These are phyloP conservation scores for Turritopsis rubra DNA, from an alignment of 30 jellyfish, hydroid and myxozoan genomes.

Conservation along the genomic window DNA sequence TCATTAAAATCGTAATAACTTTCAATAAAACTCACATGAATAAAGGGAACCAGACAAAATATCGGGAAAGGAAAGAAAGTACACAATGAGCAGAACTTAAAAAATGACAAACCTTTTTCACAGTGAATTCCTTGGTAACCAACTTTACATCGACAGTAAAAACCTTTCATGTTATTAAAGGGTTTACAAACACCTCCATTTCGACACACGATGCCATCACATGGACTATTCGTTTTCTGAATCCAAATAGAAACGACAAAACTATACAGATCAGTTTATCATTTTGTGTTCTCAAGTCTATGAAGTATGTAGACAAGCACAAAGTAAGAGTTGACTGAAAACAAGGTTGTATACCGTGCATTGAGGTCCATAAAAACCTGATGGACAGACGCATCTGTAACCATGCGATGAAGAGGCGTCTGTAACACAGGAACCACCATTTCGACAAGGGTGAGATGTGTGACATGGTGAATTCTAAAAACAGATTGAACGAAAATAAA, in stretches of 20 bases:
- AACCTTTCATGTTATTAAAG: slow-evolving; percentile 26
- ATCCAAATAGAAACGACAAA: slow-evolving; percentile 54
- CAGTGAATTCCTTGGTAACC: slow-evolving; percentile 80
- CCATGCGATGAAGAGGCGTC: slow-evolving; percentile 72
- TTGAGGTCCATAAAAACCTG: slow-evolving; percentile 53
- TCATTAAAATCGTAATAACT: neutral
- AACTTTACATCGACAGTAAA: slow-evolving; percentile 54
- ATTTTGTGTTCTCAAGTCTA: no score
- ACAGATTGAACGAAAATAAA: no score
- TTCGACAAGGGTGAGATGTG: slow-evolving; percentile 66
- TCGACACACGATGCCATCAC: slow-evolving; percentile 51
- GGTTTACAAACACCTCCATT: slow-evolving; percentile 41
- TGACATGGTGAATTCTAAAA: neutral
- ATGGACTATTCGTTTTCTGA: slow-evolving; percentile 63
- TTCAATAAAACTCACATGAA: neutral
- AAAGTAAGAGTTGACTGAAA: neutral
- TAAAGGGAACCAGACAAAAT: neutral
- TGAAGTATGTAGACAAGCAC: no score
- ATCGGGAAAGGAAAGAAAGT: no score
- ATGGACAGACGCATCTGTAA: slow-evolving; percentile 58
- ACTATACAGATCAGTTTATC: no score
- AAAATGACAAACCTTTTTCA: slow-evolving; percentile 39
- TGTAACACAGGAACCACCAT: slow-evolving; percentile 62
- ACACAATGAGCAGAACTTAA: neutral
- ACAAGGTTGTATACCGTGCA: slow-evolving; percentile 43